Evolutionary conservation across 2,113 vertebrate genomes (phyloP).

Genomic region (Corythornis cristatus): DNA sequence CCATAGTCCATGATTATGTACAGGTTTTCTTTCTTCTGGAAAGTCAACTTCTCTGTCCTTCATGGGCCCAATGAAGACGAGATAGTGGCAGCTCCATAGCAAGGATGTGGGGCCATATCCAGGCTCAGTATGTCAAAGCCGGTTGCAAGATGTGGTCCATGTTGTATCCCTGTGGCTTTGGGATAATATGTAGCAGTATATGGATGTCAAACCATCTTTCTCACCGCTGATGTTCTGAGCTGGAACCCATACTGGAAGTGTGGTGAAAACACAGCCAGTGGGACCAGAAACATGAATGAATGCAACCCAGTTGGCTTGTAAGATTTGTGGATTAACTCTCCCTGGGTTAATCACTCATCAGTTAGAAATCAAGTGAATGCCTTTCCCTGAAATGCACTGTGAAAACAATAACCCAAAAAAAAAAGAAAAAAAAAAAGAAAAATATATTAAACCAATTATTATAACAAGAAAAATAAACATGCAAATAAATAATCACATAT

Average conservation of each 20-base stretch:
- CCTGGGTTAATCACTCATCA: neutral
- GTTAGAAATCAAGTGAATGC: neutral
- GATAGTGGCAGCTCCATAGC: neutral
- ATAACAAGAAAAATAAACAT: slow-evolving; percentile 27
- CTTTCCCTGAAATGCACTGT: neutral
- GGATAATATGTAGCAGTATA: neutral
- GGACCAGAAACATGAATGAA: neutral
- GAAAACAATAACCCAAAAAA: neutral
- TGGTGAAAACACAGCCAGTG: neutral
- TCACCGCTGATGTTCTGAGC: neutral
- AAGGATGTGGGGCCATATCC: fast-evolving
- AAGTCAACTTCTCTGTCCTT: neutral
- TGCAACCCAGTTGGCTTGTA: neutral
- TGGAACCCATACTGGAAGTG: neutral
- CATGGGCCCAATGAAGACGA: fast-evolving
- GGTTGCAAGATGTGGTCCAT: too few species aligned
- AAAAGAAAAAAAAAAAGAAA: neutral
- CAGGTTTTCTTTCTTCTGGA: neutral
- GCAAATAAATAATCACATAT: neutral
- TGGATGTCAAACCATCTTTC: neutral
- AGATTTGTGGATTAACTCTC: neutral
- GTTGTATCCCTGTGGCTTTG: fast-evolving
- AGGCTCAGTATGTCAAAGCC: neutral
- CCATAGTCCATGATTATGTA: neutral
- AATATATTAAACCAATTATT: neutral